phyloP scores from a whole-genome alignment of 2,113 vertebrate species.

The Anser cygnoides region DNA sequence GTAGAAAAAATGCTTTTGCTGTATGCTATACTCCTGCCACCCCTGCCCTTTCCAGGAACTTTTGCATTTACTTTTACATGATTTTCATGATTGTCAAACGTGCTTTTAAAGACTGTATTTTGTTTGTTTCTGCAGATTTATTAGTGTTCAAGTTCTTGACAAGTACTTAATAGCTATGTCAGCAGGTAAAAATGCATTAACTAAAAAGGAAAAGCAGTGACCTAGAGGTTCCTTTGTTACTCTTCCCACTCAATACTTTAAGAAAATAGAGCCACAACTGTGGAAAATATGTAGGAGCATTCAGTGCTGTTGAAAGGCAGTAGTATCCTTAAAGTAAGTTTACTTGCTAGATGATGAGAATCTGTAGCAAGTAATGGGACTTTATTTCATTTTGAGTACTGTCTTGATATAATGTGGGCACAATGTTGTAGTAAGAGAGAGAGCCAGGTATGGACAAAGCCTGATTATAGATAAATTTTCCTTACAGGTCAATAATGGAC shows the following conservation, averaged over 20 bases:
- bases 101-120: conserved; percentile 39
- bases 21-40: conserved; percentile 7
- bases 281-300: not conserved
- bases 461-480: not conserved
- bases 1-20: conserved; percentile 66
- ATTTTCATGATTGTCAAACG: conserved; percentile 33
- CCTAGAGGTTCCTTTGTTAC: not conserved
- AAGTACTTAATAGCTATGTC: not conserved
- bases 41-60: not conserved
- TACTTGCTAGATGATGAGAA: not conserved
- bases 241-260: not conserved
- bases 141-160: not conserved
- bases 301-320: not conserved
- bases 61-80: conserved; percentile 15
- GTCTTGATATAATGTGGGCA: not conserved
- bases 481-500: not conserved
- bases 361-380: not conserved
- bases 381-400: not conserved
- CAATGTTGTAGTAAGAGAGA: not conserved
- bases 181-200: not conserved
- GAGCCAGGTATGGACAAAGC: not conserved
- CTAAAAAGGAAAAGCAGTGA: not conserved
- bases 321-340: not conserved
- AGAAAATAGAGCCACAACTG: not conserved
- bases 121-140: not conserved